phyloP scores from a whole-genome alignment of 2,888 invertebrate species.

The Spilosoma lubricipeda region DNA sequence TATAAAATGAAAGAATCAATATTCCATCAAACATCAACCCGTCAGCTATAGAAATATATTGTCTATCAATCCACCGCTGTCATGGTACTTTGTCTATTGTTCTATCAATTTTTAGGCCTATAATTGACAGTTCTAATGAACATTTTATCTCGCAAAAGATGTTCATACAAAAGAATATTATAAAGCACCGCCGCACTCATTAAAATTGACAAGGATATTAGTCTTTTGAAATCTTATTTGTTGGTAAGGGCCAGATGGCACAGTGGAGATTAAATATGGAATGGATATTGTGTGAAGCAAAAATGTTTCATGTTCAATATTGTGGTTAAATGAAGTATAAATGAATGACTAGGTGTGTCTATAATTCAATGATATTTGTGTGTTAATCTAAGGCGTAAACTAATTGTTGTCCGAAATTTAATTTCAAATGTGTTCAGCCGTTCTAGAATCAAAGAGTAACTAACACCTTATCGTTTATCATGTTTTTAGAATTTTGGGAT shows the following conservation, averaged over 20 bases:
- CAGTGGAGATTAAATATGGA: not conserved
- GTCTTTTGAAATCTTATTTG: slow-evolving; percentile 17
- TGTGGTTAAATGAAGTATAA: not conserved
- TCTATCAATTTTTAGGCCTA: not conserved
- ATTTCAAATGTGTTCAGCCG: too few relatives aligned
- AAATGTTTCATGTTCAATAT: not conserved
- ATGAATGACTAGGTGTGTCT: too few relatives aligned
- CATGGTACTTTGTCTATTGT: slow-evolving; percentile 8
- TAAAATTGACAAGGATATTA: slow-evolving; percentile 12
- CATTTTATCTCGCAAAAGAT: slow-evolving; percentile 8
- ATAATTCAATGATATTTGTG: too few relatives aligned
- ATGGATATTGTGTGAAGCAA: not conserved
- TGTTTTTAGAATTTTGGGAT: too few relatives aligned
- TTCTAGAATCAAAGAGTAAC: too few relatives aligned
- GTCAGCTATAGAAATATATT: not conserved
- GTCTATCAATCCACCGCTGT: slow-evolving; percentile 16
- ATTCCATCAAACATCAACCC: not conserved
- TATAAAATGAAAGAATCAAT: not conserved
- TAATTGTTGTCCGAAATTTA: too few relatives aligned
- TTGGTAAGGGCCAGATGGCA: not conserved
- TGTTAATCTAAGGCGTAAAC: too few relatives aligned
- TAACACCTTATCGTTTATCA: too few relatives aligned
- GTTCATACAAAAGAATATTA: slow-evolving; percentile 8
- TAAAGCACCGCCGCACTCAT: slow-evolving; percentile 1
- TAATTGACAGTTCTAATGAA: slow-evolving; percentile 14